Base-by-base conservation (phyloP, 2,888 invertebrate genomes). In the Gonocerus acuteangulatus region DNA sequence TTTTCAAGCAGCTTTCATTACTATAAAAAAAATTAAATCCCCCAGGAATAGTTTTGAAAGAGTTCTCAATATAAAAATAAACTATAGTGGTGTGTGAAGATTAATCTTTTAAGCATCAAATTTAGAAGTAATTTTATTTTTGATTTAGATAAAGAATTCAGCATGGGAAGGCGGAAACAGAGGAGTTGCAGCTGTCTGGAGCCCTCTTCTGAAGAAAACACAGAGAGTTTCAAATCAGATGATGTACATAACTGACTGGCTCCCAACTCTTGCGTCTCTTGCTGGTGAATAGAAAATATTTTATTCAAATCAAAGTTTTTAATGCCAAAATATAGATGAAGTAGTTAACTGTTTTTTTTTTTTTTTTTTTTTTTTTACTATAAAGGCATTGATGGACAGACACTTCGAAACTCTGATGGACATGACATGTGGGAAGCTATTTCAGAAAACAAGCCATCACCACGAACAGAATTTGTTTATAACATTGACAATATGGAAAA, bases 81-180 rank as follows among this genome's bases (percentile, higher is more conserved):
- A n/a, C n/a, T n/a, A n/a, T n/a, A n/a, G n/a, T n/a, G n/a, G n/a
- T n/a, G n/a, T n/a, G n/a, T n/a, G n/a, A n/a, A n/a, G n/a, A n/a
- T n/a, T n/a, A n/a, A n/a, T n/a, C n/a, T n/a, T n/a, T n/a, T n/a
- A n/a, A n/a, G n/a, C n/a, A n/a, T n/a, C n/a, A n/a, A n/a, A n/a
- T n/a, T n/a, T n/a, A n/a, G n/a, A n/a, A n/a, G n/a, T n/a, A n/a
- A n/a, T n/a, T n/a, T n/a, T n/a, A n/a, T n/a, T n/a, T n/a, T n/a
- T n/a, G n/a, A n/a, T 71, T 2, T 66, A 82, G 84, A 78, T 83
- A 72, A 95, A 95, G 74, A 79, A 82, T 68, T 84, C 88, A 0
- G 78, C 90, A 0, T 91, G 86, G 82, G 94, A 95, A 75, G 95
- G 95, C 2, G 92, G 83, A 0, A 80, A 91, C 0, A 79, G 91